phyloP scores from a whole-genome alignment of 2,113 vertebrate species.

The Clarias magur region DNA sequence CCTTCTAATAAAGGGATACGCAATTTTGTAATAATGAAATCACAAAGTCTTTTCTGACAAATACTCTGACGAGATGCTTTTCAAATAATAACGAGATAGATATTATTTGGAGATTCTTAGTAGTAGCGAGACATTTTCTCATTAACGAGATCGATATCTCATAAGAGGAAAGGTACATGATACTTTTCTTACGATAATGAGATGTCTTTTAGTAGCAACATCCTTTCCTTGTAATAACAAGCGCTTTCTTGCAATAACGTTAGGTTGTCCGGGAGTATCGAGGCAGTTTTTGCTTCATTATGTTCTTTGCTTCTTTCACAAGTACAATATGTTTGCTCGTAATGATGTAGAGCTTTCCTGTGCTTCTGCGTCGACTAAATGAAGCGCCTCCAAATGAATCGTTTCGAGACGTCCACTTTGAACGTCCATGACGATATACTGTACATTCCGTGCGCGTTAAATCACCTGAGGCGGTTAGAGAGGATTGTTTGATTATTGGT shows the following conservation, averaged over 20 bases:
- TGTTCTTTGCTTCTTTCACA: not conserved
- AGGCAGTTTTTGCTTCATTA: not conserved
- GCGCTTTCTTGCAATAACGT: not conserved
- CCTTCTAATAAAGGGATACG: not conserved
- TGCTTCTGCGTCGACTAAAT: not conserved
- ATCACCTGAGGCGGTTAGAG: conserved; percentile 7
- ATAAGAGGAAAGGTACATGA: not conserved
- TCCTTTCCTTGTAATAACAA: not conserved
- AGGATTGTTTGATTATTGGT: not conserved
- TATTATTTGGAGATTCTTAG: not conserved
- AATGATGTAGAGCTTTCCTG: not conserved
- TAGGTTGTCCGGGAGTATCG: not conserved
- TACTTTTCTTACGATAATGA: not conserved
- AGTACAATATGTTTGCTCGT: not conserved
- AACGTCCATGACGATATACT: not conserved
- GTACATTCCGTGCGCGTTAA: not conserved
- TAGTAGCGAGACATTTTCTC: not conserved
- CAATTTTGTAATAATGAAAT: not conserved
- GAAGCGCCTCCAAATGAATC: not conserved
- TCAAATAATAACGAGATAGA: not conserved
- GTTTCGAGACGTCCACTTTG: not conserved
- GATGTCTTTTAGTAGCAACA: not conserved
- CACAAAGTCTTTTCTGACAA: not conserved
- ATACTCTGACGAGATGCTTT: not conserved
- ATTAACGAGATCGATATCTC: not conserved